Evolutionary conservation across 2,113 vertebrate species (phyloP), one percentile per base, ranked within the genome.

Genomic region (Chaetorhynchus papuensis): DNA sequence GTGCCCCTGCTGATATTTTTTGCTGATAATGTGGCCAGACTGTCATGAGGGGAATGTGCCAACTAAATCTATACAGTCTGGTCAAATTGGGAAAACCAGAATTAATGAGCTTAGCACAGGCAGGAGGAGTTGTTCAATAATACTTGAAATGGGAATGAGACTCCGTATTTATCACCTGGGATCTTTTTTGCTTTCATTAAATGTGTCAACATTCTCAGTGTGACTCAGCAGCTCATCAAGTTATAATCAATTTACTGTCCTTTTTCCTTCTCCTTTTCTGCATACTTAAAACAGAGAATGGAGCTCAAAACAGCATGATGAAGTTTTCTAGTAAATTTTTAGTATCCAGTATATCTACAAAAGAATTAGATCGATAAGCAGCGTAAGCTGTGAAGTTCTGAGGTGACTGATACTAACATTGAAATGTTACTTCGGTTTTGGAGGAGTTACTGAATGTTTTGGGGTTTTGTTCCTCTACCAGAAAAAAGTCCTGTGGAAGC

Each of bases 401-500:
- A 50, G 52, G 33, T 47, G 45, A 75, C 53, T 60, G 52, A 85
- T 57, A 24, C 23, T 65, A 8, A 28, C 22, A 33, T 77, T 8
- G 33, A 37, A 10, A 7, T 56, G 18, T 24, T 78, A 49, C 37
- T 72, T 68, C 57, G 42, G 39, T 54, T 88, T 78, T 90, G 52
- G 30, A 95, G 86, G 20, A 93, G 41, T 82, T 68, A 50, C 35
- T 89, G 54, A 59, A 37, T 50, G 39, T 28, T 54, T 64, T 18
- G 44, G 15, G 23, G 0, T 2, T 50, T 87, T 76, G 50, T 78
- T 49, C 50, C 85, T 91, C 31, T 93, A 93, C 60, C 93, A 99
- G 99, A 99, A 96, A 98, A 98, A 69, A 96, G 83, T 82, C 99
- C 99, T 2, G 98, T 99, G 86, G 99, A 99, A 98, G 99, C 98